Base-by-base conservation (phyloP, 2,888 invertebrate species). In the Heteropelma amictum region DNA sequence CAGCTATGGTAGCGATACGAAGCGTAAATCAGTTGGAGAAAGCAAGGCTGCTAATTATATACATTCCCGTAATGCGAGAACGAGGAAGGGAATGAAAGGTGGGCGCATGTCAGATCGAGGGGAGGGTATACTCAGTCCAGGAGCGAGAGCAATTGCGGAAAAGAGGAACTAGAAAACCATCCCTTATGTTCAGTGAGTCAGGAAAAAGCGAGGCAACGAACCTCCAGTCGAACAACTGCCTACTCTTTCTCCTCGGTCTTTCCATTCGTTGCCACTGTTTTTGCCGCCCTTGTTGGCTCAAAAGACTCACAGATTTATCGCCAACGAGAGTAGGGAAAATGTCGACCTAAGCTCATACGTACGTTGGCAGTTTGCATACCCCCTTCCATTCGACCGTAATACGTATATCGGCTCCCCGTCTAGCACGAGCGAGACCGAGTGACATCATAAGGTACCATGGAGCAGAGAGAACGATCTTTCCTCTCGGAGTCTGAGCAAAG, bases 331-430 rank as follows among this genome's bases (percentile, higher is more conserved):
- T 84, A 85, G 84, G 86, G 86, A 89, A 89, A 89, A 87, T 88
- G 89, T 89, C 89, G 89, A 89, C 88, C 89, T 89, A 89, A 89
- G 89, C 89, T 89, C 88, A 87, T 88, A 89, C 86, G 88, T 86
- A 86, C 80, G 65, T 82, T 87, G 86, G 85, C 87, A 89, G 86
- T 88, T 88, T 88, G 87, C 87, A 85, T 86, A 85, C 82, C 79
- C 80, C 82, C 80, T 30, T 14, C 33, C 42, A 49, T 19, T 64
- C 17, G 30, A 35, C 30, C 49, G 21, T 71, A 12, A 54, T 35
- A 49, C 67, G 60, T 47, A 49, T 21, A 51, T 56, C 53, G 14
- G 47, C 14, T 38, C 45, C 61, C 54, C 54, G 40, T 58, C 54
- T 26, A n/a, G 65, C 30, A 71, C 51, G 35, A 77, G 76, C 79